Evolutionary conservation across 2,888 invertebrate genomes (phyloP).

Genomic region (Hirudinaria manillensis): DNA sequence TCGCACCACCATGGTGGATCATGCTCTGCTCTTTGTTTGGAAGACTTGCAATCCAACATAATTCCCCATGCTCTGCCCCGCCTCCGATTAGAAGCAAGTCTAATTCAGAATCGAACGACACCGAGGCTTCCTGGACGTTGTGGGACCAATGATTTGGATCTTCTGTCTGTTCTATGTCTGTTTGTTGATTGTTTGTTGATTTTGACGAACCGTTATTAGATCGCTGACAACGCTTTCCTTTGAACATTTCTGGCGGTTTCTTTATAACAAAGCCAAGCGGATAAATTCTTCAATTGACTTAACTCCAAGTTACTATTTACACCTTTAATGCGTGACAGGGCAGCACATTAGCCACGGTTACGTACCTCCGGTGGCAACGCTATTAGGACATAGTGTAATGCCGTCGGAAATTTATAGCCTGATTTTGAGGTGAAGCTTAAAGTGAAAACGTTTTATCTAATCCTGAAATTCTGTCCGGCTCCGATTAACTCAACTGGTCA

Average conservation of each 20-base stretch:
- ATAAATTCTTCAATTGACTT: no score
- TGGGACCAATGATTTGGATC: constrained; percentile 54
- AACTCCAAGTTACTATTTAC: no score
- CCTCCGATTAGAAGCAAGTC: constrained; percentile 55
- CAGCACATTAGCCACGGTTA: no score
- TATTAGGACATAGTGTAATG: no score
- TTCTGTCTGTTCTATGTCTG: neutral
- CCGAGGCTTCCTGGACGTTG: constrained; percentile 54
- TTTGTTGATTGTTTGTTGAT: neutral
- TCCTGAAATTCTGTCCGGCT: no score
- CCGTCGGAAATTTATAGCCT: no score
- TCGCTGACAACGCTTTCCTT: neutral
- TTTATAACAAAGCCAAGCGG: no score
- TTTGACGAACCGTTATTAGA: neutral
- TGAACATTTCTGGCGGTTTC: neutral
- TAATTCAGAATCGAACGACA: constrained; percentile 52
- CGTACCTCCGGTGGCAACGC: no score
- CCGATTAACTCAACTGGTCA: no score
- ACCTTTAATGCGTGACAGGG: no score
- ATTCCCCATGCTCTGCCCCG: constrained; percentile 57
- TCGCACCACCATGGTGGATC: neutral
- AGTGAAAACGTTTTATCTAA: no score
- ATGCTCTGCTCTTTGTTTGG: constrained; percentile 42
- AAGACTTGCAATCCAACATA: constrained; percentile 49
- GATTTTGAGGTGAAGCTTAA: no score